phyloP scores from a whole-genome alignment of 1,140 invertebrate species.

The Drosophila littoralis region DNA sequence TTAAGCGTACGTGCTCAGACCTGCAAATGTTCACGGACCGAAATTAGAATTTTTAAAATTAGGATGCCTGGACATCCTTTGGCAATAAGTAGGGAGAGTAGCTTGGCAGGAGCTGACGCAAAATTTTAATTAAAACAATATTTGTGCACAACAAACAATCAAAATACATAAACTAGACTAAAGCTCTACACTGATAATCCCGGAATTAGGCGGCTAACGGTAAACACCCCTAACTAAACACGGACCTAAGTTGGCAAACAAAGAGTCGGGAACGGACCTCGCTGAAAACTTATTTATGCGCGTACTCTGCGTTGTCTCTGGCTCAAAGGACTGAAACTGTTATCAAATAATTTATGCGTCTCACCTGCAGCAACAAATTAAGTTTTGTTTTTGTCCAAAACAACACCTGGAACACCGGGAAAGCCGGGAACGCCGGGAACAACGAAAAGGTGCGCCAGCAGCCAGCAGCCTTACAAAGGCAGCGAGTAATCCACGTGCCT shows the following conservation, averaged over 20 bases:
- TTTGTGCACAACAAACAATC: conserved; percentile 55
- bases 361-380: conserved; percentile 82
- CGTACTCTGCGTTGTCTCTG: conserved; percentile 10
- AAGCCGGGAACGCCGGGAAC: neutral
- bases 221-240: conserved; percentile 43
- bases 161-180: conserved; percentile 59
- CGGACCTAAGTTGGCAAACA: conserved; percentile 51
- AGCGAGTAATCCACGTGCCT: conserved; percentile 72
- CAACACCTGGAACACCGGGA: conserved; percentile 9
- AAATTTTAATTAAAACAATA: conserved; percentile 64
- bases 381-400: conserved; percentile 61
- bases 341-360: conserved; percentile 83
- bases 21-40: conserved; percentile 37
- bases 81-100: conserved; percentile 2
- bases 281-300: conserved; percentile 77
- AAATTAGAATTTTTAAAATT: conserved; percentile 31
- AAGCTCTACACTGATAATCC: conserved; percentile 66
- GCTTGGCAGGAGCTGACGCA: neutral
- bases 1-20: conserved; percentile 14
- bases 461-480: conserved; percentile 40
- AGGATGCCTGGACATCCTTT: neutral
- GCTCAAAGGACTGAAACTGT: conserved; percentile 60
- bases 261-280: conserved; percentile 26
- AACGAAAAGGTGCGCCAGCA: neutral
- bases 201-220: conserved; percentile 65